These are phyloP conservation scores for Plebejus argus DNA, from an alignment of 2,888 invertebrate genomes.

Conservation along the genomic window DNA sequence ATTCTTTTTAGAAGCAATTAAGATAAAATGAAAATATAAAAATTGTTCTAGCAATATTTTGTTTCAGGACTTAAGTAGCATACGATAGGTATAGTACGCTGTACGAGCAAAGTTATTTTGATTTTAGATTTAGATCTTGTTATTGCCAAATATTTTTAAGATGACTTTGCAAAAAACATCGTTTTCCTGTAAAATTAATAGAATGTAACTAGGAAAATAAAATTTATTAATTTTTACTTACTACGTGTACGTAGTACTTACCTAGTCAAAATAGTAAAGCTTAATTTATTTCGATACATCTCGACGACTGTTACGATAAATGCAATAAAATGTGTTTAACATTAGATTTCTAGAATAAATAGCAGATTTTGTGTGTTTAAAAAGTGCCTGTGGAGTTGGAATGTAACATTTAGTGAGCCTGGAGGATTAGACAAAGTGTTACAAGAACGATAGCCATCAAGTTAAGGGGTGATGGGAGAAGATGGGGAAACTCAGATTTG, in stretches of 20 bases:
- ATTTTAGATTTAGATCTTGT: neutral
- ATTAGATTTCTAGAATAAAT: neutral
- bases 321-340: slow-evolving; percentile 5
- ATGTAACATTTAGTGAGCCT: slow-evolving; percentile 20
- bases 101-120: neutral
- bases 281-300: slow-evolving; percentile 12
- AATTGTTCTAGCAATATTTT: neutral
- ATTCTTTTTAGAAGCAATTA: neutral
- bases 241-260: neutral
- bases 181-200: neutral
- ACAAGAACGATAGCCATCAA: neutral
- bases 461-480: neutral
- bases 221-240: neutral
- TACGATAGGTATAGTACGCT: neutral
- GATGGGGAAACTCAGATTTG: neutral
- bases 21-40: neutral
- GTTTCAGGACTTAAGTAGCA: neutral
- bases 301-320: slow-evolving; percentile 1
- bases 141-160: slow-evolving; percentile 18
- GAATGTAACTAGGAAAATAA: neutral
- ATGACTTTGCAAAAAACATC: neutral
- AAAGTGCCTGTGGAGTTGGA: slow-evolving; percentile 28
- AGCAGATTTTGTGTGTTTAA: slow-evolving; percentile 16
- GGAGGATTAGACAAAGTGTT: neutral
- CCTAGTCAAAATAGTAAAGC: slow-evolving; percentile 16